phyloP scores from a whole-genome alignment of 2,888 invertebrate genomes.

The Sarcophaga carnaria region DNA sequence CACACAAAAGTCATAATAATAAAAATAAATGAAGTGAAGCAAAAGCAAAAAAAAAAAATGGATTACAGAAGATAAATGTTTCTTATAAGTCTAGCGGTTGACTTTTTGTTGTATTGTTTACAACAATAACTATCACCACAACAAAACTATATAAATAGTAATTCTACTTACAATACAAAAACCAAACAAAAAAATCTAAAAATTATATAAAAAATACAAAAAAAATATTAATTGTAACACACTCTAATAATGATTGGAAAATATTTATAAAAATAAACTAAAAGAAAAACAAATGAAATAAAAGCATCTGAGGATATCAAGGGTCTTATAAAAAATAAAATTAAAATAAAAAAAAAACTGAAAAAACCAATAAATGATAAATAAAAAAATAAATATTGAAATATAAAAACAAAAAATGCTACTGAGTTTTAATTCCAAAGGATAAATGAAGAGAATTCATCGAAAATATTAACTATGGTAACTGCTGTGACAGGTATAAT shows the following conservation, averaged over 20 bases:
- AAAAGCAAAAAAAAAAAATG: no score
- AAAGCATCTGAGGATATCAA: slow-evolving; percentile 81
- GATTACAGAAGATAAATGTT: slow-evolving; percentile 31
- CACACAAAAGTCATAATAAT: slow-evolving; percentile 4
- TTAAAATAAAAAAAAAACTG: slow-evolving; percentile 73
- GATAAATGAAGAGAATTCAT: not conserved
- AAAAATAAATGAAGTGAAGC: not conserved
- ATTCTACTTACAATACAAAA: slow-evolving; percentile 72
- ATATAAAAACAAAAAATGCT: slow-evolving; percentile 58
- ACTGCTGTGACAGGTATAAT: no score
- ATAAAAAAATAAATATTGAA: slow-evolving; percentile 67
- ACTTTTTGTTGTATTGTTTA: slow-evolving; percentile 18
- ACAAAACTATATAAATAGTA: slow-evolving; percentile 44
- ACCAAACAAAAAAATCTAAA: slow-evolving; percentile 22
- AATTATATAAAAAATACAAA: slow-evolving; percentile 22
- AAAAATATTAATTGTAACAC: slow-evolving; percentile 47
- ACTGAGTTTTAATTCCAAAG: slow-evolving; percentile 13
- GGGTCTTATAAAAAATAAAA: slow-evolving; percentile 81
- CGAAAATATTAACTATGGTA: no score
- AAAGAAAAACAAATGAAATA: slow-evolving; percentile 73
- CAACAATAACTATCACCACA: slow-evolving; percentile 30
- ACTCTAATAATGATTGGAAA: slow-evolving; percentile 53
- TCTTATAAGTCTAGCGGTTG: slow-evolving; percentile 33
- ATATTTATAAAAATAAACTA: slow-evolving; percentile 50
- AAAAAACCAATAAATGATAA: slow-evolving; percentile 68